These are phyloP conservation scores for Parthenolecanium corni DNA, from an alignment of 2,888 invertebrate species.

Conservation along the genomic window DNA sequence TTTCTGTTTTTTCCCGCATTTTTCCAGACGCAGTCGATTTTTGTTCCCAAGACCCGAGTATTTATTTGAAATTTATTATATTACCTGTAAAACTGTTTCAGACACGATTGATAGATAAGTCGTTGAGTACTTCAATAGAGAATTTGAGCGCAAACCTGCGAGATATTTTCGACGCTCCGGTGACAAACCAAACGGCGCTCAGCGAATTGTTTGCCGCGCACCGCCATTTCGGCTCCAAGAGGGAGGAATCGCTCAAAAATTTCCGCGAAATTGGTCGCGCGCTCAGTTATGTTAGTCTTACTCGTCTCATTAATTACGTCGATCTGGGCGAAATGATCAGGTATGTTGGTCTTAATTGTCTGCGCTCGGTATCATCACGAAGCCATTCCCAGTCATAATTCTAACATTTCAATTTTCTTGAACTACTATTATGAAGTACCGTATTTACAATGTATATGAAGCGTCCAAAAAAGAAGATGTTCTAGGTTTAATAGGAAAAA, in stretches of 20 bases:
- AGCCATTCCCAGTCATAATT: background rate
- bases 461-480: no score
- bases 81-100: no score
- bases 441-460: background rate
- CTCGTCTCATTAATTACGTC: conserved; percentile 37
- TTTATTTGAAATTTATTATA: no score
- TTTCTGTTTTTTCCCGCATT: no score
- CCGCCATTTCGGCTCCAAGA: conserved; percentile 59
- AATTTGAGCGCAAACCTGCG: conserved; percentile 58
- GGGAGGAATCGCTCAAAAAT: conserved; percentile 60
- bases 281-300: conserved; percentile 57
- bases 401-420: background rate
- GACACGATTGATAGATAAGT: conserved; percentile 65
- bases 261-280: conserved; percentile 64
- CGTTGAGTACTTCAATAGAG: conserved; percentile 57
- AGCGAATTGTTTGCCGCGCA: conserved; percentile 58
- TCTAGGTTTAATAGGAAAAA: no score
- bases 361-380: background rate
- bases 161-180: conserved; percentile 64
- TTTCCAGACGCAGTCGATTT: no score
- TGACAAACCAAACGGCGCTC: conserved; percentile 63
- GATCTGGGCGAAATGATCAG: conserved; percentile 38
- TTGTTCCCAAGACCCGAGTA: no score
- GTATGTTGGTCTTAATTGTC: no score
- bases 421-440: background rate